A percentile compares a stretch with the other conserved stretches of the same genome.
Evolutionary conservation across 1,140 invertebrate genomes (phyloP).

Genomic region (Pygmarrhopalites habei): DNA sequence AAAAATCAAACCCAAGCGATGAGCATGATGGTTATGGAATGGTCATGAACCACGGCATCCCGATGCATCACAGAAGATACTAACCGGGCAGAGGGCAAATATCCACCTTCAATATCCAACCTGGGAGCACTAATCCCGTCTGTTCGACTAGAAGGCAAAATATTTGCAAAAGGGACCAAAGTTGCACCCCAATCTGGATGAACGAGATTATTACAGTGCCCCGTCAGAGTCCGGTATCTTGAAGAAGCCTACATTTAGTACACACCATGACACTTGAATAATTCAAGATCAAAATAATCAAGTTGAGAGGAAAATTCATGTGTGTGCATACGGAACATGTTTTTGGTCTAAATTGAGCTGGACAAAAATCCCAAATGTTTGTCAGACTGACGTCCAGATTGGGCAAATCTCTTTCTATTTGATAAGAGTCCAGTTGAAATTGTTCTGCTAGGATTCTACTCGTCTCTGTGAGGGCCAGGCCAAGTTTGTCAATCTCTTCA

Average conservation of each 20-base stretch:
- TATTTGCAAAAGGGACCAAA: constrained; percentile 51
- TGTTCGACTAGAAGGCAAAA: constrained; percentile 17
- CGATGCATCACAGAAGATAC: constrained; percentile 48
- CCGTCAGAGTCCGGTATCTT: constrained; percentile 78
- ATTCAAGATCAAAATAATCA: too few relatives aligned
- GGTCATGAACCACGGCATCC: constrained; percentile 47
- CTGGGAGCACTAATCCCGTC: constrained; percentile 24
- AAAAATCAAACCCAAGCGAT: constrained; percentile 45
- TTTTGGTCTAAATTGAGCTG: constrained; percentile 18
- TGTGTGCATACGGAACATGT: constrained; percentile 24
- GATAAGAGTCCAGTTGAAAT: constrained; percentile 20
- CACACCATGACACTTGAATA: too few relatives aligned
- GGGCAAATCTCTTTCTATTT: constrained; percentile 24
- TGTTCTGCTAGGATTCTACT: constrained; percentile 23
- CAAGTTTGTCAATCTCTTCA: constrained; percentile 27
- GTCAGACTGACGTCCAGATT: constrained; percentile 24
- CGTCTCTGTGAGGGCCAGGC: constrained; percentile 21
- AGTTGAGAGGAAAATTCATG: too few relatives aligned
- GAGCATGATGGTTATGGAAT: constrained; percentile 48
- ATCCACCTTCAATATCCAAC: constrained; percentile 30
- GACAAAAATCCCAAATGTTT: constrained; percentile 33
- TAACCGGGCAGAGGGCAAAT: constrained; percentile 47
- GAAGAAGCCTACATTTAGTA: too few relatives aligned
- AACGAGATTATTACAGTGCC: constrained; percentile 90
- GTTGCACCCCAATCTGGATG: constrained; percentile 89